Percentiles rank a stretch among this genome's conserved stretches.
Evolutionary conservation across 2,797 vertebrate species (phyloP).

Genomic region (Oryzias sinensis): DNA sequence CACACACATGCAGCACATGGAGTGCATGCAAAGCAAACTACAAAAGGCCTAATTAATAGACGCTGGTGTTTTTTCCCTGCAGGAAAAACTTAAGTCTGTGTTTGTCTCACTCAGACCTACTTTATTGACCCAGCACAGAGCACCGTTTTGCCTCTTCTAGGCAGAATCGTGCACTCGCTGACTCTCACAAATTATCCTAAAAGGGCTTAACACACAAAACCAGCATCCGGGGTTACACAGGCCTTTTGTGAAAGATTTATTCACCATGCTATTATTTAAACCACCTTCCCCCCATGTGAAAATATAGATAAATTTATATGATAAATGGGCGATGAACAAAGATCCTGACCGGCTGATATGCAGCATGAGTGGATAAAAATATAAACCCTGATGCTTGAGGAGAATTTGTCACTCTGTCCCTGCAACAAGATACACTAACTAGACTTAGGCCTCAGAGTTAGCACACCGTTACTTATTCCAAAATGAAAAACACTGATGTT

Average conservation of each 20-base stretch:
- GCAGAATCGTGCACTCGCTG: slow-evolving; percentile 56
- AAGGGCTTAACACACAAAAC: slow-evolving; percentile 70
- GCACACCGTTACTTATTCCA: no score
- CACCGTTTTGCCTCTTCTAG: slow-evolving; percentile 56
- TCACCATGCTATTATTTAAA: slow-evolving; percentile 63
- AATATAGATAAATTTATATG: slow-evolving; percentile 28
- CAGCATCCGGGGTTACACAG: slow-evolving; percentile 58
- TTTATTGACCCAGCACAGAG: slow-evolving; percentile 61
- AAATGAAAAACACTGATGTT: no score
- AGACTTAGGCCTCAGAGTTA: no score
- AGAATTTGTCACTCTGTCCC: no score
- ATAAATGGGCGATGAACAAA: not conserved
- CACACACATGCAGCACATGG: not conserved
- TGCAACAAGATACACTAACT: no score
- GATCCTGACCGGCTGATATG: no score
- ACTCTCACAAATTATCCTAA: slow-evolving; percentile 73
- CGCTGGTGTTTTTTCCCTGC: slow-evolving; percentile 23
- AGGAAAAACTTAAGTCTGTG: slow-evolving; percentile 40
- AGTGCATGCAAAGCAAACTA: slow-evolving; percentile 26
- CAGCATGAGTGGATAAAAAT: no score
- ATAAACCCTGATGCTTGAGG: no score
- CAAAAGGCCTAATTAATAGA: slow-evolving; percentile 27
- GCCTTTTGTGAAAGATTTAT: slow-evolving; percentile 64
- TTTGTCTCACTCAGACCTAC: slow-evolving; percentile 50
- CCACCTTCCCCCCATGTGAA: slow-evolving; percentile 43